phyloP scores from a whole-genome alignment of 2,113 vertebrate genomes.

The Odocoileus hemionus region DNA sequence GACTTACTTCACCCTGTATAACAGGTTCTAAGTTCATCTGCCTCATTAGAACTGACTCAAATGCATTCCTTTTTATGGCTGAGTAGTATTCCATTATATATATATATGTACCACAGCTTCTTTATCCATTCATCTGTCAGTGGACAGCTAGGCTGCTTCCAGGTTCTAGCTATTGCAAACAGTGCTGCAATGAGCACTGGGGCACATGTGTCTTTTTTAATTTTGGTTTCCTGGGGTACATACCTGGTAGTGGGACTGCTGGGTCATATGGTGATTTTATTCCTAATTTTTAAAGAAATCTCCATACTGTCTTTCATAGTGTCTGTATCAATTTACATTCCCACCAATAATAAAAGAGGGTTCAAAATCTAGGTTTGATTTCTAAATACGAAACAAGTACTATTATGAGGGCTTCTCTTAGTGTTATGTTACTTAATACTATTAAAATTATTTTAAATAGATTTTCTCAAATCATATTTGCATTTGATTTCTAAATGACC shows the following conservation, averaged over 20 bases:
- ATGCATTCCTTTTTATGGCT: background rate
- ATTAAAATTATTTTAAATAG: background rate
- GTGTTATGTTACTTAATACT: background rate
- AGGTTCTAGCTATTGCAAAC: background rate
- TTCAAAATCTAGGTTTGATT: background rate
- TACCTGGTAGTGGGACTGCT: background rate
- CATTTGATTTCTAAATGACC: background rate
- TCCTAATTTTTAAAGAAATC: background rate
- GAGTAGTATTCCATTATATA: background rate
- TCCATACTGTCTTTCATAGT: background rate
- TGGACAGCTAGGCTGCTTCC: fast-evolving
- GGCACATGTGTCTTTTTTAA: background rate
- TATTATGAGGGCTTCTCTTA: background rate
- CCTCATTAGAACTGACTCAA: background rate
- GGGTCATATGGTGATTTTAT: background rate
- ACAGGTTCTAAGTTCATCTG: background rate
- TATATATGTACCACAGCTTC: fast-evolving
- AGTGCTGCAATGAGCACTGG: background rate
- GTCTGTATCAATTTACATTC: background rate
- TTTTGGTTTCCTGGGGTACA: background rate
- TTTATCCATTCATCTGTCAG: background rate
- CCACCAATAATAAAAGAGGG: background rate
- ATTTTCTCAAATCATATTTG: background rate
- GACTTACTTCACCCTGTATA: background rate
- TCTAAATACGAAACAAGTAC: background rate